A percentile compares a stretch with the other conserved stretches of the same genome.
phyloP scores from a whole-genome alignment of 2,113 vertebrate species.

The Cacatua alba region DNA sequence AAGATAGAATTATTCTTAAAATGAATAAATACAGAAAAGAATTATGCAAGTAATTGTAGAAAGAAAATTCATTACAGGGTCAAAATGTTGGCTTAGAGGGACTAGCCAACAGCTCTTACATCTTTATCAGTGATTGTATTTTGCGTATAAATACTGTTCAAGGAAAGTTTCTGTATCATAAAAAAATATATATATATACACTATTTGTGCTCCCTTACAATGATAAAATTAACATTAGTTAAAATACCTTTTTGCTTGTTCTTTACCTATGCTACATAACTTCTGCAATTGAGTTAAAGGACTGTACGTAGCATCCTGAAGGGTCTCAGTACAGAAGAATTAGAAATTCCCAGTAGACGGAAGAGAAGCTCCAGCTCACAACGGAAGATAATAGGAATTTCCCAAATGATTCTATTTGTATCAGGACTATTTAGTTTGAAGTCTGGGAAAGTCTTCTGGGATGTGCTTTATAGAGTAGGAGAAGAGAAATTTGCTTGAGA shows the following conservation, averaged over 20 bases:
- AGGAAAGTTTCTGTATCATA: not conserved
- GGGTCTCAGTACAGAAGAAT: not conserved
- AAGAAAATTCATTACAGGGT: not conserved
- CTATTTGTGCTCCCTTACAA: not conserved
- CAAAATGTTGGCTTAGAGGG: not conserved
- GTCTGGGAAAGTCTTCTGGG: not conserved
- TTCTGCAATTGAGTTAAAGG: not conserved
- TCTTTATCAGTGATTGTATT: not conserved
- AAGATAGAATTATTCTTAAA: not conserved
- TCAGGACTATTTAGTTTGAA: not conserved
- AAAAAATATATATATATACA: not conserved
- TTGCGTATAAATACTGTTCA: not conserved
- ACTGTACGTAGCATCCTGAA: not conserved
- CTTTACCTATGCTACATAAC: not conserved
- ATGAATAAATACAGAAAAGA: not conserved
- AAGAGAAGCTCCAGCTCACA: not conserved
- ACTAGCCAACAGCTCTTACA: not conserved
- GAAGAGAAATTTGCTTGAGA: not conserved
- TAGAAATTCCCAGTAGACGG: not conserved
- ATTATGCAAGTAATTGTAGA: not conserved
- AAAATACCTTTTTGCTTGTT: not conserved
- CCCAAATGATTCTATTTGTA: not conserved
- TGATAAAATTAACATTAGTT: no score
- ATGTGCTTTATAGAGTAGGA: not conserved
- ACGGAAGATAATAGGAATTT: not conserved